These are phyloP conservation scores for Halocynthia aurantium DNA, from an alignment of 23 tunicate genomes.

Conservation along the genomic window DNA sequence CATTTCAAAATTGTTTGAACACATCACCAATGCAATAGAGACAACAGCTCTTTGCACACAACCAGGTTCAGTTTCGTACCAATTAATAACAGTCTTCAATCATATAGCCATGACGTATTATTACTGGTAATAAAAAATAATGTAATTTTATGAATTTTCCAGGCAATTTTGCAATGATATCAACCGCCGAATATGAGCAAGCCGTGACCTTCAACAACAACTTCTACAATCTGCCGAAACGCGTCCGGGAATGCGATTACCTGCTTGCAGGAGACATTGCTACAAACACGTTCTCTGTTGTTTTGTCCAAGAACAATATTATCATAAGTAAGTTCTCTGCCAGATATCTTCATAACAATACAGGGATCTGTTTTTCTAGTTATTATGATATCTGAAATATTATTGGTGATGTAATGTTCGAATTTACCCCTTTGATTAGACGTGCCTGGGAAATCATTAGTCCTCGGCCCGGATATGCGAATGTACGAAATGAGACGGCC, in stretches of 20 bases:
- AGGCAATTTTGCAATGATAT: neutral
- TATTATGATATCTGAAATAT: too few relatives aligned
- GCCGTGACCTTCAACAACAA: conserved; percentile 2
- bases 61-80: too few relatives aligned
- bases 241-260: neutral
- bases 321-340: neutral
- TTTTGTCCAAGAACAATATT: neutral
- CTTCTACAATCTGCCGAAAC: conserved; percentile 8
- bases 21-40: too few relatives aligned
- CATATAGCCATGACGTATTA: too few relatives aligned
- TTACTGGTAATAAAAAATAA: too few relatives aligned
- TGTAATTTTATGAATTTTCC: neutral
- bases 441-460: neutral
- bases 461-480: conserved; percentile 2
- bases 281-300: neutral
- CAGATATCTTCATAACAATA: neutral
- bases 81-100: too few relatives aligned
- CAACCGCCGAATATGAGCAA: neutral
- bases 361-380: neutral
- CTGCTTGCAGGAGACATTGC: neutral
- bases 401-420: neutral
- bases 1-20: too few relatives aligned
- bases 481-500: neutral
- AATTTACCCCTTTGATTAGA: conserved; percentile 5
- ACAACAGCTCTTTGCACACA: too few relatives aligned